Percentiles rank a stretch among this genome's conserved stretches.
Conservation (phyloP, 2,888 invertebrate genomes). For the Ceriagrion tenellum region DNA sequence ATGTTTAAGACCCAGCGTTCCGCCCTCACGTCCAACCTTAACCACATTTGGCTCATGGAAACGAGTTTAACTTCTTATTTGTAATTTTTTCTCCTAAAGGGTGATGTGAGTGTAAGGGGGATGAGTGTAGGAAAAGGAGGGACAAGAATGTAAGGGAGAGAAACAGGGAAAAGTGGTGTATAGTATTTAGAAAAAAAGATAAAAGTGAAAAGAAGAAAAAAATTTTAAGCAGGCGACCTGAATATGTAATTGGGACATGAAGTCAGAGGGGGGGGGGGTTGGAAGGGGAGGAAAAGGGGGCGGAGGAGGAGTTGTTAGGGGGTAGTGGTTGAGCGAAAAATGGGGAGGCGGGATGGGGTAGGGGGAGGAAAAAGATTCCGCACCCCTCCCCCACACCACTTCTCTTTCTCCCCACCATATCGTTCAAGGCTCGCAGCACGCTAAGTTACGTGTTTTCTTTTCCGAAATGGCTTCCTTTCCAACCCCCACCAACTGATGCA, state of each 20-base stretch:
- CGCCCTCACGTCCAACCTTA: background rate
- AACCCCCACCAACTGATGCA: background rate
- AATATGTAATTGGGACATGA: constrained; percentile 3
- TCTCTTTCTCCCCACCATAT: background rate
- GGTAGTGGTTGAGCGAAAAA: no score
- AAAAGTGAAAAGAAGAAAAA: background rate
- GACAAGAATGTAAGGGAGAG: background rate
- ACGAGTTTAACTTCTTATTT: background rate
- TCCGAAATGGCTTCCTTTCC: background rate
- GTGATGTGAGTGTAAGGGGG: no score
- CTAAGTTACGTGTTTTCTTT: constrained; percentile 33
- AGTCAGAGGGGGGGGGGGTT: background rate
- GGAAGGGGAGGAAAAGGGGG: background rate
- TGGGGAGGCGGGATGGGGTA: background rate
- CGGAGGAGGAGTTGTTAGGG: no score
- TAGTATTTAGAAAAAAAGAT: background rate
- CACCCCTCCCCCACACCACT: background rate
- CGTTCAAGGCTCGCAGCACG: background rate
- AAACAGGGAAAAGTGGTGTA: background rate
- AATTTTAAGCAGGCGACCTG: constrained; percentile 2
- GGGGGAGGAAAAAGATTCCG: no score
- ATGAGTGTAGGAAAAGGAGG: no score
- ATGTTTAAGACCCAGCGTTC: background rate
- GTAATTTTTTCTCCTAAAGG: background rate
- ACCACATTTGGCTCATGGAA: background rate